Evolutionary conservation across 2,113 vertebrate species (phyloP).

Genomic region (Lonchura striata): DNA sequence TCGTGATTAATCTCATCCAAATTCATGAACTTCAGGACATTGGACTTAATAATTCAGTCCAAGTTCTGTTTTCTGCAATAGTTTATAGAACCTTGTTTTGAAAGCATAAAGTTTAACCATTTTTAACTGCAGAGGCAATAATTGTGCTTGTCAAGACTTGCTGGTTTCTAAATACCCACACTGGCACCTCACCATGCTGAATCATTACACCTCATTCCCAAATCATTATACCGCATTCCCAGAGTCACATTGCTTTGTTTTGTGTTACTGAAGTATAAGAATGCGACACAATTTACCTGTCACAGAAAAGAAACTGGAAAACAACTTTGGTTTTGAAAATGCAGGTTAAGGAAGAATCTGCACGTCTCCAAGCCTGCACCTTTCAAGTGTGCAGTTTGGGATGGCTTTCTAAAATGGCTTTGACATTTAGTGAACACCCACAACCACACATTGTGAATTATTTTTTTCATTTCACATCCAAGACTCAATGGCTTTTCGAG

Average conservation of each 20-base stretch:
- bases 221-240: not conserved
- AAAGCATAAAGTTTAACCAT: not conserved
- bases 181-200: not conserved
- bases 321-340: constrained; percentile 49
- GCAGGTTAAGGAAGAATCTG: constrained; percentile 50
- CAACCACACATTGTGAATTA: constrained; percentile 49
- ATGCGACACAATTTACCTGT: constrained; percentile 40
- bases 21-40: not conserved
- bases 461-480: constrained; percentile 60
- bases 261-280: constrained; percentile 22
- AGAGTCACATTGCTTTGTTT: not conserved
- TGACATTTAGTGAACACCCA: constrained; percentile 53
- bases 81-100: not conserved
- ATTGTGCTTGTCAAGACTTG: not conserved
- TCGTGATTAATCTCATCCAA: not conserved
- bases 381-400: constrained; percentile 27
- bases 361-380: constrained; percentile 11
- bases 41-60: not conserved
- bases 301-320: constrained; percentile 56
- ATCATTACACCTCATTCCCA: not conserved
- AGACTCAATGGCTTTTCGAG: constrained; percentile 35
- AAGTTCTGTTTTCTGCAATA: not conserved
- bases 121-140: not conserved
- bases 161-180: not conserved
- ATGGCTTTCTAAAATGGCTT: constrained; percentile 52